Conservation (phyloP, 2,113 vertebrate genomes). For the Carollia perspicillata region DNA sequence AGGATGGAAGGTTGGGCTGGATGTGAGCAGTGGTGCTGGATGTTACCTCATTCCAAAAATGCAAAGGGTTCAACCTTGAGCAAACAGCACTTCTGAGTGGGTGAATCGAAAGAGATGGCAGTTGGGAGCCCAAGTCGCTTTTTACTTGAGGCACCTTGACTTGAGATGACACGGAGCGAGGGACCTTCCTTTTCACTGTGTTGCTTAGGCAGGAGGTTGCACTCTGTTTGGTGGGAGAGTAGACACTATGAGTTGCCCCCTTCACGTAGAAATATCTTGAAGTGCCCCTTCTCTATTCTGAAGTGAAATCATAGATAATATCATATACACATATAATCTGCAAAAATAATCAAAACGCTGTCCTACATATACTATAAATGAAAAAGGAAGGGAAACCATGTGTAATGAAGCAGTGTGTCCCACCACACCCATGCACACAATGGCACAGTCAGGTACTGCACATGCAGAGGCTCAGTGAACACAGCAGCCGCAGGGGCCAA, state of each 20-base stretch:
- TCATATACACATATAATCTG: not conserved
- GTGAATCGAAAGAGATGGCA: not conserved
- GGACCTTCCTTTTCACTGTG: not conserved
- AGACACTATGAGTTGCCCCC: not conserved
- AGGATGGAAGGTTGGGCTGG: not conserved
- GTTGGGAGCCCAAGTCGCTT: not conserved
- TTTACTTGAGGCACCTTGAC: not conserved
- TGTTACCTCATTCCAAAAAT: not conserved
- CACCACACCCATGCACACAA: not conserved
- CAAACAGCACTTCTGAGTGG: not conserved
- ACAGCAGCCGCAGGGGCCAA: fast-evolving
- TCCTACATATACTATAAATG: not conserved
- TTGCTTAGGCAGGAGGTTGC: not conserved
- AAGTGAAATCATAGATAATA: not conserved
- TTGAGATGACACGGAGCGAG: not conserved
- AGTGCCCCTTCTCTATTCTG: not conserved
- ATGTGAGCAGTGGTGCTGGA: not conserved
- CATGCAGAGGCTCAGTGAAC: not conserved
- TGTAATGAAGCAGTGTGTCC: not conserved
- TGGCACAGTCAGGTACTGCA: too few relatives aligned
- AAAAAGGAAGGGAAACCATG: not conserved
- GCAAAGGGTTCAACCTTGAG: not conserved
- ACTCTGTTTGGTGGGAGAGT: not conserved
- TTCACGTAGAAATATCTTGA: not conserved
- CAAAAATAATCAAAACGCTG: not conserved